These are phyloP conservation scores for Lysandra bellargus DNA, from an alignment of 2,888 invertebrate species.

Conservation along the genomic window DNA sequence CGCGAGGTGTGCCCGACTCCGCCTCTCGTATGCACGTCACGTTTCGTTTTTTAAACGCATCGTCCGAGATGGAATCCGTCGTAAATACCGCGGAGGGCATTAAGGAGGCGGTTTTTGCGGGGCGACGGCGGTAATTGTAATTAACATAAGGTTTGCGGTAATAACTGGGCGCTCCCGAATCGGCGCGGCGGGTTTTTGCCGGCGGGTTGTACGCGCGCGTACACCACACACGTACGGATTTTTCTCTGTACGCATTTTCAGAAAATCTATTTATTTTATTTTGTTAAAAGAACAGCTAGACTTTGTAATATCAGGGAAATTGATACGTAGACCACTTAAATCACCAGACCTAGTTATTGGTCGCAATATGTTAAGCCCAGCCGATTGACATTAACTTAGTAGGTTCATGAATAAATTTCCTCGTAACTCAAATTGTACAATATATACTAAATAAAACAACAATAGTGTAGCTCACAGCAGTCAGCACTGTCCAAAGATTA, in stretches of 20 bases:
- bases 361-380: too few relatives aligned
- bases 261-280: too few relatives aligned
- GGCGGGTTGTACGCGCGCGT: conserved; percentile 65
- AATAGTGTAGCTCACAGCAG: too few relatives aligned
- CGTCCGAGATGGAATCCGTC: conserved; percentile 61
- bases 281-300: too few relatives aligned
- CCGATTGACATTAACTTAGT: too few relatives aligned
- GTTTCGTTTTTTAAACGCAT: conserved; percentile 57
- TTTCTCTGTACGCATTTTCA: conserved; percentile 47
- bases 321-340: too few relatives aligned
- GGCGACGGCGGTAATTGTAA: conserved; percentile 56
- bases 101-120: conserved; percentile 73
- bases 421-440: too few relatives aligned
- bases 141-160: conserved; percentile 78
- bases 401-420: too few relatives aligned
- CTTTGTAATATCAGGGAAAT: too few relatives aligned
- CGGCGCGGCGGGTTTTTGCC: conserved; percentile 67
- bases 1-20: conserved; percentile 44
- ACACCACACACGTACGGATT: conserved; percentile 59
- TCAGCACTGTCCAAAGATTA: too few relatives aligned
- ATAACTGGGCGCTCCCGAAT: conserved; percentile 69
- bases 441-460: too few relatives aligned
- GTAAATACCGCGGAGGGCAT: conserved; percentile 71
- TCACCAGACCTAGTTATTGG: too few relatives aligned
- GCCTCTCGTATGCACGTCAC: conserved; percentile 55